phyloP scores from a whole-genome alignment of 2,888 invertebrate species.

The Archaeoteleia sp. region DNA sequence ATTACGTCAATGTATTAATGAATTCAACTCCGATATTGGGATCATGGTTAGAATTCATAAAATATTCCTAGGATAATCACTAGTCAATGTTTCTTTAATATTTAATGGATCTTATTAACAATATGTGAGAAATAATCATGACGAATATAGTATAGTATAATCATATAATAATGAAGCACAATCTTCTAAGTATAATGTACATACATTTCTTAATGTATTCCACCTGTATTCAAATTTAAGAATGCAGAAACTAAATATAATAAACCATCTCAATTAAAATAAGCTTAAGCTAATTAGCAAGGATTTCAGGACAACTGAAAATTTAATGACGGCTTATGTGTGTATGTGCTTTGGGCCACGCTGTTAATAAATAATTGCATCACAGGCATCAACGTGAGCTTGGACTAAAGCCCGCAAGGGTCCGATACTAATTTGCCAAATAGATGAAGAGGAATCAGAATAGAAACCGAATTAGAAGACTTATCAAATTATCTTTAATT shows the following conservation, averaged over 20 bases:
- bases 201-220: neutral
- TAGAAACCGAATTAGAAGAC: constrained; percentile 30
- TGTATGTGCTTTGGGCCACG: constrained; percentile 34
- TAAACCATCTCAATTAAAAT: constrained; percentile 18
- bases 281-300: constrained; percentile 24
- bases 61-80: too few relatives aligned
- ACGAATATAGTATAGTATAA: too few relatives aligned
- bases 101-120: too few relatives aligned
- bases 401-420: constrained; percentile 38
- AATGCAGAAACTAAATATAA: constrained; percentile 1
- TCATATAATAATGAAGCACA: too few relatives aligned
- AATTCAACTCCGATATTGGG: too few relatives aligned
- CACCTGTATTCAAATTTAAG: neutral
- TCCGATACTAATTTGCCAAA: constrained; percentile 44
- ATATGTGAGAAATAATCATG: too few relatives aligned
- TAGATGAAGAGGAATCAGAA: constrained; percentile 39
- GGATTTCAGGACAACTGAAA: constrained; percentile 43
- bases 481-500: constrained; percentile 20
- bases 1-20: too few relatives aligned
- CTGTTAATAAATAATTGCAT: constrained; percentile 46
- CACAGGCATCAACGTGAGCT: constrained; percentile 37
- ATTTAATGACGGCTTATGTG: constrained; percentile 44
- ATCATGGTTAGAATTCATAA: too few relatives aligned
- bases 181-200: too few relatives aligned
- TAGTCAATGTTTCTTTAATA: too few relatives aligned